Conservation (phyloP, 2,888 invertebrate species). For the Rotaria sp. region DNA sequence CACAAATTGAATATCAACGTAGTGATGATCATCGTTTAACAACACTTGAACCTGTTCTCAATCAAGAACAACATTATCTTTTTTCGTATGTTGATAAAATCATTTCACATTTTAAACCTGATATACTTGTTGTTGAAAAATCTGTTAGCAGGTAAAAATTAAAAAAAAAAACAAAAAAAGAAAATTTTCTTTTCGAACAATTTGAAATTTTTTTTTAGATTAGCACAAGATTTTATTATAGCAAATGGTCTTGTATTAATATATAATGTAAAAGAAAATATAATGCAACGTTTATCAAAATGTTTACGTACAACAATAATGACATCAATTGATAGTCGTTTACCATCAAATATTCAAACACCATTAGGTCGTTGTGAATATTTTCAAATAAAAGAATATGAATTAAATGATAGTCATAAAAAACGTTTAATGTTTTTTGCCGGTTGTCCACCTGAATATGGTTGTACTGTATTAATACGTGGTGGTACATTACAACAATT, state of each 20-base stretch:
- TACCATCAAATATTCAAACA: slow-evolving; percentile 59
- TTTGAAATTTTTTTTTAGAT: slow-evolving; percentile 42
- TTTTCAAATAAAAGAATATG: slow-evolving; percentile 64
- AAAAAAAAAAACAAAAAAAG: too few species aligned
- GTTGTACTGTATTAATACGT: slow-evolving; percentile 78
- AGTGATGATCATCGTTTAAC: slow-evolving; percentile 83
- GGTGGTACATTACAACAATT: slow-evolving; percentile 69
- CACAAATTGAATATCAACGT: slow-evolving; percentile 81
- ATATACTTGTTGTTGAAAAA: slow-evolving; percentile 80
- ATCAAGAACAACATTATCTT: slow-evolving; percentile 54
- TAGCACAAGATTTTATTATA: slow-evolving; percentile 78
- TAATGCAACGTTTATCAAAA: slow-evolving; percentile 71
- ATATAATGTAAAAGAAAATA: slow-evolving; percentile 72
- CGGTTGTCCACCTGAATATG: slow-evolving; percentile 75
- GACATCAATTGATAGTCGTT: slow-evolving; percentile 75
- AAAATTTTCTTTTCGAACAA: too few species aligned
- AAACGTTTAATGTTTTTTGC: slow-evolving; percentile 90
- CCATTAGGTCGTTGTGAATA: slow-evolving; percentile 74
- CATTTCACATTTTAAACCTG: slow-evolving; percentile 68
- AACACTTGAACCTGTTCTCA: slow-evolving; percentile 71
- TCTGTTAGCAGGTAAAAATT: slow-evolving; percentile 64
- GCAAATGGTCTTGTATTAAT: slow-evolving; percentile 75
- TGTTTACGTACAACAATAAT: slow-evolving; percentile 77
- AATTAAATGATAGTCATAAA: slow-evolving; percentile 47
- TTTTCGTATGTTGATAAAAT: slow-evolving; percentile 71